Evolutionary conservation across 2,888 invertebrate genomes (phyloP), one percentile per base, ranked within the genome.

Genomic region (Mimumesa dahlbomi): DNA sequence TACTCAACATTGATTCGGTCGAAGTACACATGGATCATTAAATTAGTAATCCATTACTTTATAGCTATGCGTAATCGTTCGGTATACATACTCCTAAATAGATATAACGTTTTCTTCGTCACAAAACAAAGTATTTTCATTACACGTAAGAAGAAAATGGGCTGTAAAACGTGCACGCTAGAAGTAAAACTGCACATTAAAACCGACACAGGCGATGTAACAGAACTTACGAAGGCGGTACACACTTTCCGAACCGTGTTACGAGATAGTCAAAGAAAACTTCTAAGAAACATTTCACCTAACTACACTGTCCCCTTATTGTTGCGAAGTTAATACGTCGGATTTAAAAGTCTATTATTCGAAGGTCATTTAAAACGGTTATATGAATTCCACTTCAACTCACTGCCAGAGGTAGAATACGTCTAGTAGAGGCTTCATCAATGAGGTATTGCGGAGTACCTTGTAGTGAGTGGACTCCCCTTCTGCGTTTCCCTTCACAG

Each of bases 401-500:
- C 50, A 59, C 49, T 64, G 71, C 22, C 25, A 42, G 31, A 69
- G 61, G 54, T 58, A 14, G 50, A 70, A 71, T 43, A 49, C 54
- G 73, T 66, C 62, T 58, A 43, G 54, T 40, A 46, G 49, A 56
- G 66, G 66, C 58, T 66, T 73, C 64, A 73, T 74, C 73, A 74
- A 72, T 74, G 73, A 65, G 65, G 58, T 67, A 73, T 53, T 40
- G 67, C 56, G 22, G 63, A 73, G 68, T 59, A 73, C 52, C 52
- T 73, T 64, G 68, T 68, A 73, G 68, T 61, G 68, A 73, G 73
- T 67, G 54, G 59, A 46, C 68, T 73, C 73, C 73, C 73, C 73
- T 74, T 67, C 73, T 63, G 72, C 58, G 58, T 57, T 73, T 68
- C 73, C 73, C 73, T 74, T 74, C 73, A 73, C 73, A 74, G 63